Conservation (phyloP, 2,113 vertebrate species). For the Excalfactoria chinensis region DNA sequence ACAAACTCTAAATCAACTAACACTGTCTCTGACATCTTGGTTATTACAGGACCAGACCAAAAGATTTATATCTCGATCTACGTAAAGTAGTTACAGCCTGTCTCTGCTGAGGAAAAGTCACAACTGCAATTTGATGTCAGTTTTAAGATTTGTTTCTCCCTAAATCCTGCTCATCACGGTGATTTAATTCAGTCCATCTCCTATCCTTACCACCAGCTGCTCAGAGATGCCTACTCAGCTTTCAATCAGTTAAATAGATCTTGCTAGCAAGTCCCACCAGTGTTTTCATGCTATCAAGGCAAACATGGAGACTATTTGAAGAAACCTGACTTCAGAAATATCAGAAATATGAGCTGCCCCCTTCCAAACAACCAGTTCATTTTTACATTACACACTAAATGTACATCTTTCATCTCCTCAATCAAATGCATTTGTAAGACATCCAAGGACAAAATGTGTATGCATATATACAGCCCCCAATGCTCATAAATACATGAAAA, state of each 20-base stretch:
- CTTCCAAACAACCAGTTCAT: background rate
- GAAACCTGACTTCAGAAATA: conserved; percentile 17
- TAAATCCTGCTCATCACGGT: conserved; percentile 9
- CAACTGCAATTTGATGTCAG: conserved; percentile 30
- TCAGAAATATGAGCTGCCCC: background rate
- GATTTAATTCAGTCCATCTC: conserved; percentile 30
- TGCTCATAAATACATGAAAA: background rate
- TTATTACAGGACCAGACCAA: background rate
- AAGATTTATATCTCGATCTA: conserved; percentile 19
- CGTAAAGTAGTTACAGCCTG: background rate
- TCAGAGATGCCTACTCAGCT: conserved; percentile 44
- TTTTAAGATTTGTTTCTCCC: background rate
- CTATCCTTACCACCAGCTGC: conserved; percentile 24
- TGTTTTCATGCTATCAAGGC: background rate
- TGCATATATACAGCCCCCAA: background rate
- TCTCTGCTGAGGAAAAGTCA: conserved; percentile 21
- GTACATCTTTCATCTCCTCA: background rate
- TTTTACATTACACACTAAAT: background rate
- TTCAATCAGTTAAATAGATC: conserved; percentile 36
- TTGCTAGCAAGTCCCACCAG: background rate
- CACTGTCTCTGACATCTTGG: background rate
- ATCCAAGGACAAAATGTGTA: background rate
- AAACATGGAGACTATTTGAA: conserved; percentile 45
- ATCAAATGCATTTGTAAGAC: background rate
- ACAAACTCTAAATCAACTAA: conserved; percentile 10